Evolutionary conservation across 2,888 invertebrate species (phyloP).

Genomic region (Nyleta sp.): DNA sequence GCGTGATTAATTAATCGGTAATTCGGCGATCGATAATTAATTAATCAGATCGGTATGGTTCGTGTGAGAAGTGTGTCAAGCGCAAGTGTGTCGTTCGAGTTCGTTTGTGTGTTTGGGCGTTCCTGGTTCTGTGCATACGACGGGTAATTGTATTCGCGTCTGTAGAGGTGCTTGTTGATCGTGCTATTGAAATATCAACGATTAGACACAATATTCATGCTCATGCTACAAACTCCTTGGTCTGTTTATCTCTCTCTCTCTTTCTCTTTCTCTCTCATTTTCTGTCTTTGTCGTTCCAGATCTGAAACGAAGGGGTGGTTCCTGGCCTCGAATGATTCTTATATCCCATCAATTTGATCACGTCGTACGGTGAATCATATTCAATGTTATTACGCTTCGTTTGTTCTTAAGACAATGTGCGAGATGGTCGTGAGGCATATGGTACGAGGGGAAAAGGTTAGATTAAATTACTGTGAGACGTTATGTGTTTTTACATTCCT

Average conservation of each 20-base stretch:
- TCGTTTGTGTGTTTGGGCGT: constrained; percentile 5
- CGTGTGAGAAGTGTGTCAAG: constrained; percentile 27
- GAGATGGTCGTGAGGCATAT: constrained; percentile 5
- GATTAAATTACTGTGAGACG: too few species aligned
- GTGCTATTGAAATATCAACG: constrained; percentile 52
- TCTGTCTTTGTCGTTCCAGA: constrained; percentile 27
- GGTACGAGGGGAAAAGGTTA: not conserved
- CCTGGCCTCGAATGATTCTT: constrained; percentile 45
- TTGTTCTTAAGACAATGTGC: constrained; percentile 11
- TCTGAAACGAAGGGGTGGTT: constrained; percentile 34
- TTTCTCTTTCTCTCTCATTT: constrained; percentile 7
- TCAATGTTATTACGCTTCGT: constrained; percentile 2
- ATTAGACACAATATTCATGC: constrained; percentile 57
- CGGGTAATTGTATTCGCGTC: constrained; percentile 22
- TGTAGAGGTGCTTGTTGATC: constrained; percentile 41
- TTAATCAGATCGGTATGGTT: constrained; percentile 6
- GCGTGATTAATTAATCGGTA: too few species aligned
- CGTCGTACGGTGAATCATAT: constrained; percentile 2
- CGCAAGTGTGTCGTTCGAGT: constrained; percentile 4
- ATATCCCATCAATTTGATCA: constrained; percentile 34
- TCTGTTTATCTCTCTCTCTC: not conserved
- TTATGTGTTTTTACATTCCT: too few species aligned
- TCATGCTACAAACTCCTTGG: constrained; percentile 58
- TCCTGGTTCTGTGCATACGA: constrained; percentile 27
- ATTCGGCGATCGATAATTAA: not conserved